Evolutionary conservation across 1,140 invertebrate species (phyloP), one percentile per base, ranked within the genome.

Genomic region (Formica selysi): DNA sequence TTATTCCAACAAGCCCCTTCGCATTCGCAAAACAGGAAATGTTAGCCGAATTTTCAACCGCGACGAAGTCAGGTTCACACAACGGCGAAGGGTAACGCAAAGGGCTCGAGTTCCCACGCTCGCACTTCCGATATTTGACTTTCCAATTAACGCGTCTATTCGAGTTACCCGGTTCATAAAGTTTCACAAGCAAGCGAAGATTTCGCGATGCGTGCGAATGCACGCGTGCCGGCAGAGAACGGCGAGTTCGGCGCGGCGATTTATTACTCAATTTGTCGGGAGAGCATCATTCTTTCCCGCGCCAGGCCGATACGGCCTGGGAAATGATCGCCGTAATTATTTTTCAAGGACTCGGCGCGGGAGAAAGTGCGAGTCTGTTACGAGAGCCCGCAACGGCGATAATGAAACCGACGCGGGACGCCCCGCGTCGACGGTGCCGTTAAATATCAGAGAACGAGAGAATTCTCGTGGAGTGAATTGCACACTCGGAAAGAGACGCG

Each of bases 61-160:
- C 38, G 83, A 65, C 48, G 1, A 64, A 48, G 44, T 54, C 13
- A 36, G 59, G 19, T 41, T n/a, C 81, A 41, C 70, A 44, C 44
- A 48, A 32, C 57, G 22, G 29, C 71, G 22, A 67, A 51, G 16
- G 16, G 62, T 85, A 68, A 89, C 57, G 22, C 22, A 22, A 22
- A 22, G 22, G 22, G 41, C 54, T 57, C 51, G 61, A 26, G 57
- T 91, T 90, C 90, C 83, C 90, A 91, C 87, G 85, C 70, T 65
- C 57, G 29, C 36, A 61, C 70, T 89, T 88, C 61, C 57, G 70
- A 87, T 88, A 91, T 91, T 91, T 93, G 90, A 92, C 92, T 91
- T 92, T 91, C 76, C 86, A 91, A 93, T 93, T 89, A 93, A 89
- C 88, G 83, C 91, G 89, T 22, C 22, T 22, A 22, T 70, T 74